These are phyloP conservation scores for Chelonia mydas DNA, from an alignment of 2,797 vertebrate species.

Conservation along the genomic window DNA sequence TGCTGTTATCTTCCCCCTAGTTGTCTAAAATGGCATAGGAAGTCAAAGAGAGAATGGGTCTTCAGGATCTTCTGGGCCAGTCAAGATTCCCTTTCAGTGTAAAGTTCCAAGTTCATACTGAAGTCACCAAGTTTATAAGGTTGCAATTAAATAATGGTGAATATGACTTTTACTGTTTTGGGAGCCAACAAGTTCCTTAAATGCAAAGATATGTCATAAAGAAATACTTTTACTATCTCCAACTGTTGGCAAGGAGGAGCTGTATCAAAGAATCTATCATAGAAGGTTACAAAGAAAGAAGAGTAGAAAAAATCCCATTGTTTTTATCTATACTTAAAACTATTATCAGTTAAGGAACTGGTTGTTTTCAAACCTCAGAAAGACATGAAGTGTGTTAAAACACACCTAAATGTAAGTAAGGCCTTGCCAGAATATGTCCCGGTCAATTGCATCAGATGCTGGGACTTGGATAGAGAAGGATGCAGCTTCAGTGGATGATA, in stretches of 20 bases:
- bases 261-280: not conserved
- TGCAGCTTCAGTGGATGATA: not conserved
- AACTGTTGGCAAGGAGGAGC: not conserved
- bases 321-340: not conserved
- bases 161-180: not conserved
- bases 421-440: not conserved
- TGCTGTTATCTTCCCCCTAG: not conserved
- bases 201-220: not conserved
- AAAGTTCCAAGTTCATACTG: not conserved
- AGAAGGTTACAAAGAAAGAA: not conserved
- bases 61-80: not conserved
- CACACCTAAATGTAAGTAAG: not conserved
- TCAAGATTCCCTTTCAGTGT: not conserved
- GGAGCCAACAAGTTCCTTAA: not conserved
- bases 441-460: not conserved
- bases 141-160: not conserved
- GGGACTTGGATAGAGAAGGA: not conserved
- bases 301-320: not conserved
- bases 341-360: not conserved
- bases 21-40: not conserved
- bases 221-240: not conserved
- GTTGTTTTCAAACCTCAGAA: not conserved
- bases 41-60: not conserved
- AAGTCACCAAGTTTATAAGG: not conserved
- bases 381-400: not conserved